Evolutionary conservation across 2,797 vertebrate species (phyloP).

Genomic region (Lagorchestes hirsutus): DNA sequence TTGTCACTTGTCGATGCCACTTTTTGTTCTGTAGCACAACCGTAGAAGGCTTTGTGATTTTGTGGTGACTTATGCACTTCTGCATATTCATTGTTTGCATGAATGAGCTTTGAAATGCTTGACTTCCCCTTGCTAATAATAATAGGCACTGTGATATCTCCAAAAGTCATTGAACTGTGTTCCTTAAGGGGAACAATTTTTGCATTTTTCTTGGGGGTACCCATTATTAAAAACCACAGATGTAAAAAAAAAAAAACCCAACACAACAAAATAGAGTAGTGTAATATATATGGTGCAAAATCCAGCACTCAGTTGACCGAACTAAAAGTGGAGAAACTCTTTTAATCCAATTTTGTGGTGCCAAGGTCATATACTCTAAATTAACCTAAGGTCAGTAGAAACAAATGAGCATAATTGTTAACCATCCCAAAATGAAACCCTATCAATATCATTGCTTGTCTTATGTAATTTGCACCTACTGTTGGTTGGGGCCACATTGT

Average conservation of each 20-base stretch:
- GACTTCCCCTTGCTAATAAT: neutral
- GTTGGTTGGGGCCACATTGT: neutral
- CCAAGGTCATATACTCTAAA: neutral
- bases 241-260: neutral
- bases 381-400: neutral
- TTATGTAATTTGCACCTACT: neutral
- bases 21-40: neutral
- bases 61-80: neutral
- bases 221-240: neutral
- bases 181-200: neutral
- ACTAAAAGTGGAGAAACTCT: neutral
- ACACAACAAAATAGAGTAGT: neutral
- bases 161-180: neutral
- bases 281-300: neutral
- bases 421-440: neutral
- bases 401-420: neutral
- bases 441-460: neutral
- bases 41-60: neutral
- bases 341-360: neutral
- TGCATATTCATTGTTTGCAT: neutral
- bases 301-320: neutral
- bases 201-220: neutral
- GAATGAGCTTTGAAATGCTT: neutral
- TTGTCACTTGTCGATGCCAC: neutral
- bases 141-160: neutral